Evolutionary conservation across 2,888 invertebrate genomes (phyloP), one percentile per base, ranked within the genome.

Genomic region (Zootermopsis nevadensis): DNA sequence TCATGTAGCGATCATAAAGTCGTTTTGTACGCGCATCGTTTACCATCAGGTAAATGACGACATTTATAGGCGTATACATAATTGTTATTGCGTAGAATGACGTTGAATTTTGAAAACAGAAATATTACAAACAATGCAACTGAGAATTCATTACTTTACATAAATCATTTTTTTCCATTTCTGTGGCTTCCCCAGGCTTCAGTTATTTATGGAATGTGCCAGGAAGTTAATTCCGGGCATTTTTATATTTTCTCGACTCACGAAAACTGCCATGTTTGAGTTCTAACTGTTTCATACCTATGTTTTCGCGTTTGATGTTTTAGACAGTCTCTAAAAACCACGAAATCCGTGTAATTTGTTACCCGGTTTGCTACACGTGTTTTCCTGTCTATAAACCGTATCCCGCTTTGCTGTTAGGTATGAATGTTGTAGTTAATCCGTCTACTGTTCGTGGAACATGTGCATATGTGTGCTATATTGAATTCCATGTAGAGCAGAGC

Each of bases 91-190:
- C n/a, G n/a, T n/a, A n/a, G n/a, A n/a, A n/a, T 66, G 66, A n/a
- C 24, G 66, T 66, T 66, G 66, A 66, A 66, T 10, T 66, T 66
- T 24, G 15, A n/a, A 15, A 48, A 48, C 48, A 48, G 15, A 48
- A 48, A 48, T 12, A 15, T 15, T n/a, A 7, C 7, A 24, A 66
- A 24, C 66, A 66, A 66, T 66, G 24, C 8, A 66, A 66, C 24
- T 66, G 24, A 24, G 8, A 66, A 66, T 66, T 66, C 66, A 66
- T 66, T 66, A 66, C 24, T 66, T 66, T 66, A 66, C 66, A 66
- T 66, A 66, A 66, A 66, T 66, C 66, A 66, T 66, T 66, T 66
- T n/a, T n/a, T 66, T 66, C n/a, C 66, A 27, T 7, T 48, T 48
- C 24, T 27, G 66, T 7, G 27, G 66, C 66, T 27, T n/a, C n/a